Base-by-base conservation (phyloP, 1,140 invertebrate genomes). In the Marisa cornuarietis region DNA sequence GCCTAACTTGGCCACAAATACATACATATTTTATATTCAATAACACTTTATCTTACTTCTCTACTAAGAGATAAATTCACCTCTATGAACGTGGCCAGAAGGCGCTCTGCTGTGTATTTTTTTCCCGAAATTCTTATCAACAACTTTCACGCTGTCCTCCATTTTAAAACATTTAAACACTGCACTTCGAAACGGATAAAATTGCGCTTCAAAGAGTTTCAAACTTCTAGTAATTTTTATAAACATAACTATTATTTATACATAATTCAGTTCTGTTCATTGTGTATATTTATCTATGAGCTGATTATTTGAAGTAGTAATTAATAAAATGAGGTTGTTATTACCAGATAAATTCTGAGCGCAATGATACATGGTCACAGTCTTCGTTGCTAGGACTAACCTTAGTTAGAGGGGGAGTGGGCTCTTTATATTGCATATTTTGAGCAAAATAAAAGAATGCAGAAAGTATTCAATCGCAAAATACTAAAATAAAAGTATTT, bases 21-120 rank as follows among this genome's bases (percentile, higher is more conserved):
- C 31, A 42, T 42, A 42, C 31, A 42, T 42, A 42, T 42, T 42
- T 42, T 5, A 42, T 42, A 42, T 5, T 42, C 31, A 42, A 2
- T 42, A 1, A 42, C 5, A 2, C 31, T 42, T 42, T 42, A 5
- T 42, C 31, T 42, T 42, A 42, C 31, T 42, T 42, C 31, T 42
- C 31, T 42, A 42, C 31, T 5, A 42, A 42, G 31, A 42, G 31
- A 42, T n/a, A 42, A n/a, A n/a, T 58, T 74, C 75, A 89, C 89
- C 89, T 87, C 89, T 90, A 71, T 90, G 87, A 77, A 90, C 82
- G 83, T 88, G 88, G 14, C 89, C 89, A n/a, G 87, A 86, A 14
- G 84, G 81, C 68, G 82, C 85, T 78, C 81, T 81, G 76, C 82
- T 83, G 61, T 90, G 89, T 66, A 88, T 85, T 78, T 88, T 82